These are phyloP conservation scores for Brachyopa scutellaris DNA, from an alignment of 2,888 invertebrate species.

Conservation along the genomic window DNA sequence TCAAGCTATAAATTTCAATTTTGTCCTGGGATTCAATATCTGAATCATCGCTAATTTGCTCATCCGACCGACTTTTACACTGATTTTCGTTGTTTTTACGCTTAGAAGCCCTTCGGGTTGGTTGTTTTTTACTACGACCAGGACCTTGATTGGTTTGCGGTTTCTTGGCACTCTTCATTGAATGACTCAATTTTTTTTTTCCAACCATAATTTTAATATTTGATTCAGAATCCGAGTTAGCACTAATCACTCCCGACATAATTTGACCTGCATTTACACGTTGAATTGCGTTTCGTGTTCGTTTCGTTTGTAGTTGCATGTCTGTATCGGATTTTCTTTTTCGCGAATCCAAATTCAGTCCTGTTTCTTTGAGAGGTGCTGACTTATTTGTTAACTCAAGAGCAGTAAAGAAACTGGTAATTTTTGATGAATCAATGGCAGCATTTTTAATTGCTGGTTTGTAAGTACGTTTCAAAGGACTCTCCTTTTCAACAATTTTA, in stretches of 20 bases:
- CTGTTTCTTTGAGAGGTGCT: neutral
- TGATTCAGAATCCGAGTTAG: neutral
- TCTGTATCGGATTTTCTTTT: slow-evolving; percentile 28
- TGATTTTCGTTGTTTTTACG: neutral
- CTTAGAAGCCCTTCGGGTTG: too few relatives aligned
- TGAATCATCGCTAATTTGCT: slow-evolving; percentile 6
- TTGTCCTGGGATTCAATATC: slow-evolving; percentile 26
- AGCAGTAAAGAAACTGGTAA: slow-evolving; percentile 42
- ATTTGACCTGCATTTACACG: too few relatives aligned
- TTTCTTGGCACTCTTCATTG: neutral
- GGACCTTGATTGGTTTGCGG: too few relatives aligned
- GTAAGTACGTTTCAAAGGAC: neutral
- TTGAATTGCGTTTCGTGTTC: neutral
- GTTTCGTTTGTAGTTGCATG: slow-evolving; percentile 5
- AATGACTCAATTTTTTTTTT: neutral
- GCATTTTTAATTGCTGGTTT: neutral
- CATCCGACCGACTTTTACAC: neutral
- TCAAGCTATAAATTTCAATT: neutral
- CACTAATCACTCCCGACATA: neutral
- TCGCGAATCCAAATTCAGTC: neutral
- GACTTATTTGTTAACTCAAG: neutral
- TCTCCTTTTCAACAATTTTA: neutral
- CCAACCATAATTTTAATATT: neutral
- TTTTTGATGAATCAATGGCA: slow-evolving; percentile 2
- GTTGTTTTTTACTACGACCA: too few relatives aligned